Evolutionary conservation across 30 jellyfish, hydroid and myxozoan genomes (phyloP), one percentile per base, ranked within the genome.

Genomic region (Hydractinia symbiolongicarpus): DNA sequence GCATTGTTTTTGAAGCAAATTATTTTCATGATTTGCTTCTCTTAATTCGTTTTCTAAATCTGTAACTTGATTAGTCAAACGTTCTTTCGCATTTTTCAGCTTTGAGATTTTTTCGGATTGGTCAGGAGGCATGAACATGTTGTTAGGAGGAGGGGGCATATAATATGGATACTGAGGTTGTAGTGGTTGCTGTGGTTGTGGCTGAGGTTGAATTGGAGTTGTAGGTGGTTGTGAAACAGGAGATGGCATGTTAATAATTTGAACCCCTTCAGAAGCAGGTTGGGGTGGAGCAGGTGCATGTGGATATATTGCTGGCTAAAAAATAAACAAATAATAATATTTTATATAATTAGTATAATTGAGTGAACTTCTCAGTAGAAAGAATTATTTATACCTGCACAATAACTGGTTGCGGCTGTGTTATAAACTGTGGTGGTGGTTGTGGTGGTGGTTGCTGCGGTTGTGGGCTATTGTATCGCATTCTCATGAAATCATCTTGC

Each of bases 401-500:
- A 64, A 50, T 53, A 55, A 14, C 81, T 58, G 51, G 72, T 9
- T 78, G 86, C 57, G 86, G 85, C 5, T 89, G 78, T 44, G 87
- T 90, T 68, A 68, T 11, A n/a, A 68, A 10, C 15, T 11, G 11
- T 20, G 51, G 74, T 9, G n/a, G 76, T 21, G 74, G 74, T 73
- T 13, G 50, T 53, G 74, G 15, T 19, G 73, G 83, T 16, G 79
- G 70, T 13, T 61, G 83, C 9, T 64, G 97, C 54, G 71, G 95
- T 62, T 58, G 87, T 58, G 89, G 66, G 76, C 53, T 78, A 64
- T 64, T 64, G 74, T 64, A 64, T 76, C 79, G 80, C 72, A 91
- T 21, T 55, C 61, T 84, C 67, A 72, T 6, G 94, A 91, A 86
- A 21, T 91, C 98, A 19, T 86, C 86, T 67, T 91, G 98, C 98